Evolutionary conservation across 1,140 invertebrate species (phyloP).

Genomic region (Cydia fagiglandana): DNA sequence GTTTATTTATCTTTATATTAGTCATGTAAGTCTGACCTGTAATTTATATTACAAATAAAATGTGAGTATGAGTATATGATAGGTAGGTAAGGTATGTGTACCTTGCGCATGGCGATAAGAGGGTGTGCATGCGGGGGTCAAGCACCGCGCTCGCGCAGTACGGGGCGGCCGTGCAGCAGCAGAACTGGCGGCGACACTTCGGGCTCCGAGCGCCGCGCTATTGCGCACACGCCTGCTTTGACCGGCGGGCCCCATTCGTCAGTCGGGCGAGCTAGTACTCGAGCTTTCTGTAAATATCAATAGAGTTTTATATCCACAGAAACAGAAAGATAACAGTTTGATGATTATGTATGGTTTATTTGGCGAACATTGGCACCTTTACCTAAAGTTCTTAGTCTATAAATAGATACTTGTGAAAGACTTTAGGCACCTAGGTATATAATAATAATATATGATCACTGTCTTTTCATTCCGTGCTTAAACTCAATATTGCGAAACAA

Average conservation of each 20-base stretch:
- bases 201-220: constrained; percentile 52
- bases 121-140: constrained; percentile 73
- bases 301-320: background rate
- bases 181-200: constrained; percentile 78
- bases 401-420: too few species aligned
- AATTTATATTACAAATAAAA: too few species aligned
- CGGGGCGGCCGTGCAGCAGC: constrained; percentile 81
- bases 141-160: constrained; percentile 76
- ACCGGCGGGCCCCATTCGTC: constrained; percentile 83
- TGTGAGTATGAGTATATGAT: background rate
- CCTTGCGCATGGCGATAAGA: constrained; percentile 67
- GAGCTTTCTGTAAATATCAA: constrained; percentile 73
- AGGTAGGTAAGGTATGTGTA: constrained; percentile 34
- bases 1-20: too few species aligned
- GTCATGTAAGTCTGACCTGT: too few species aligned
- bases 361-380: too few species aligned
- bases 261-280: constrained; percentile 81
- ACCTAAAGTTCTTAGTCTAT: too few species aligned
- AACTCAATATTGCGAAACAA: too few species aligned
- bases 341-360: background rate
- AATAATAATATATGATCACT: too few species aligned
- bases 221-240: constrained; percentile 49
- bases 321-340: background rate
- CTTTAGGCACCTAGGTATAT: too few species aligned
- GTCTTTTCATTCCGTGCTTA: too few species aligned